phyloP scores from a whole-genome alignment of 2,888 invertebrate genomes.

The Nineta flava region DNA sequence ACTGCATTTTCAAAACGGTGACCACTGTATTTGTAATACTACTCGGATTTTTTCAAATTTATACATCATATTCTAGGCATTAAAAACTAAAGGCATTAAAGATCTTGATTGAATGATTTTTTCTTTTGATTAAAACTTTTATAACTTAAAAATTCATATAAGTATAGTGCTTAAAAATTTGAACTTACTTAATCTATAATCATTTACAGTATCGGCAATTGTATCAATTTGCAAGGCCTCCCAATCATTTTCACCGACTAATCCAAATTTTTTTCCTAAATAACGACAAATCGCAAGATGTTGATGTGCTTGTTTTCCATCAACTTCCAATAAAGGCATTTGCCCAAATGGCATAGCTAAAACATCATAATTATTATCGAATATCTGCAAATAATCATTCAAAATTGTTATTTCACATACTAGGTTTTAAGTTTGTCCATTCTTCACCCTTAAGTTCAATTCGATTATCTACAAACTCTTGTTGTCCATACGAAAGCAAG shows the following conservation, averaged over 20 bases:
- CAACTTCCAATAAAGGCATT: conserved; percentile 42
- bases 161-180: too few species aligned
- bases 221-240: conserved; percentile 38
- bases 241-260: conserved; percentile 28
- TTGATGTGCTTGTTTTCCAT: conserved; percentile 43
- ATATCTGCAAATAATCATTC: too few species aligned
- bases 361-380: neutral
- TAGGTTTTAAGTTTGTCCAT: conserved; percentile 38
- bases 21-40: too few species aligned
- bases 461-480: conserved; percentile 43
- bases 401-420: conserved; percentile 23
- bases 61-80: too few species aligned
- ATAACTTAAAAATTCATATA: too few species aligned
- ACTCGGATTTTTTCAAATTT: too few species aligned
- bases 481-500: conserved; percentile 40
- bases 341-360: conserved; percentile 47
- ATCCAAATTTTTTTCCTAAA: conserved; percentile 39
- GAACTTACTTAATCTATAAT: conserved; percentile 36
- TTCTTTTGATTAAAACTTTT: conserved; percentile 28
- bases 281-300: conserved; percentile 42
- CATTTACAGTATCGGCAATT: conserved; percentile 40
- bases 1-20: too few species aligned
- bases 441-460: conserved; percentile 29
- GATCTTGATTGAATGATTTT: too few species aligned
- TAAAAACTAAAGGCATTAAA: too few species aligned